Evolutionary conservation across 2,797 vertebrate genomes (phyloP), one percentile per base, ranked within the genome.

Genomic region (Cossypha dichroa): DNA sequence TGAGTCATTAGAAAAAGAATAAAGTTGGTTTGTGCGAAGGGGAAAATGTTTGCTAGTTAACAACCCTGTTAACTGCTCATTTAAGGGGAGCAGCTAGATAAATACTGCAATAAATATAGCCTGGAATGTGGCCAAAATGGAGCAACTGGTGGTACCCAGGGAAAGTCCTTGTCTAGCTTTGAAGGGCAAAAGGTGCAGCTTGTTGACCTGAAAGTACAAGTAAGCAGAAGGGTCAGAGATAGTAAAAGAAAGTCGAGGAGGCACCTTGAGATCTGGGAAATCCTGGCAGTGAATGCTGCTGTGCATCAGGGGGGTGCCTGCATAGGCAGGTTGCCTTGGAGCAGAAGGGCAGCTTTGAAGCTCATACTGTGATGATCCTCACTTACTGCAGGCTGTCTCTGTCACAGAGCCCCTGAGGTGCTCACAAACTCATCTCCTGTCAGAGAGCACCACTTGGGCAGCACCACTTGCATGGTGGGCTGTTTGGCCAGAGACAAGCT

Each of bases 11-110:
- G 46, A 55, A 78, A 31, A 78, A 62, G 4, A 4, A 58, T 51
- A 48, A 28, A 14, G 22, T 3, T 1, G 0, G 25, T 78, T 55
- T 72, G 22, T 62, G 25, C 0, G 2, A 67, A 2, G 9, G 43
- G 29, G 31, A 26, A 79, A 88, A 68, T 18, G 40, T 28, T 54
- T 80, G 25, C 49, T 63, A 60, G 17, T 31, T 51, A 51, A 31
- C 49, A 80, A 43, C n/a, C 23, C 17, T 28, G 3, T 40, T 68
- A 72, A 49, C 16, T 51, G 38, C 19, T 69, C 4, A 11, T 70
- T 80, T 68, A 43, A 54, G 10, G 18, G 10, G 11, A 11, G 3
- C n/a, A 77, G 78, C 52, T 59, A 64, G 38, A 33, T 62, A 70
- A 95, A 58, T 55, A 23, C 5, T 10, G 6, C 56, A 10, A 7